A percentile compares a stretch with the other conserved stretches of the same genome.
These are phyloP conservation scores for Hypanus sabinus DNA, from an alignment of 2,113 vertebrate genomes.

Conservation along the genomic window DNA sequence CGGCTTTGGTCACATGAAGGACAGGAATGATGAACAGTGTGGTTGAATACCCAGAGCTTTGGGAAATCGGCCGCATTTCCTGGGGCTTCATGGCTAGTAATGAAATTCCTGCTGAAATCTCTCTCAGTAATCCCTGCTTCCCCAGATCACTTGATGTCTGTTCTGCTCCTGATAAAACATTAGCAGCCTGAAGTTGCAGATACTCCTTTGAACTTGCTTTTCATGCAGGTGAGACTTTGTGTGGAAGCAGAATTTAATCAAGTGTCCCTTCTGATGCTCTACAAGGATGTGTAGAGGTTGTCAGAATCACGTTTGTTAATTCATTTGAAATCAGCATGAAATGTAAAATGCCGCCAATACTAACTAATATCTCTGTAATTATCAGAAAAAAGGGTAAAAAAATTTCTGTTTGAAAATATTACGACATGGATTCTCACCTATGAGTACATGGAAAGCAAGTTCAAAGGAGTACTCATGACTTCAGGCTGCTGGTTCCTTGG, in stretches of 20 bases:
- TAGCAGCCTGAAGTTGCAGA: not conserved
- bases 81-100: not conserved
- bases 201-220: not conserved
- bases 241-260: not conserved
- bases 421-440: too few relatives aligned
- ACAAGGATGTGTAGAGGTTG: not conserved
- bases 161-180: not conserved
- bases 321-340: not conserved
- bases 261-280: not conserved
- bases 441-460: too few relatives aligned
- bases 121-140: not conserved
- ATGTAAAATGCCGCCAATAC: not conserved
- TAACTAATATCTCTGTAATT: not conserved
- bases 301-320: not conserved
- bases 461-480: too few relatives aligned
- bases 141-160: too few relatives aligned
- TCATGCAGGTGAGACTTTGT: not conserved
- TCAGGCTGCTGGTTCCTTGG: too few relatives aligned
- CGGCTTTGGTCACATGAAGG: not conserved
- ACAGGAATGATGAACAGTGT: not conserved
- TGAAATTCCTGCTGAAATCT: not conserved
- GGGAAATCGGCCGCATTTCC: not conserved
- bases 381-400: not conserved
- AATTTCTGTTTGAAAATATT: not conserved
- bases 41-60: too few relatives aligned